phyloP scores from a whole-genome alignment of 2,888 invertebrate genomes.

The Monopis laevigella region DNA sequence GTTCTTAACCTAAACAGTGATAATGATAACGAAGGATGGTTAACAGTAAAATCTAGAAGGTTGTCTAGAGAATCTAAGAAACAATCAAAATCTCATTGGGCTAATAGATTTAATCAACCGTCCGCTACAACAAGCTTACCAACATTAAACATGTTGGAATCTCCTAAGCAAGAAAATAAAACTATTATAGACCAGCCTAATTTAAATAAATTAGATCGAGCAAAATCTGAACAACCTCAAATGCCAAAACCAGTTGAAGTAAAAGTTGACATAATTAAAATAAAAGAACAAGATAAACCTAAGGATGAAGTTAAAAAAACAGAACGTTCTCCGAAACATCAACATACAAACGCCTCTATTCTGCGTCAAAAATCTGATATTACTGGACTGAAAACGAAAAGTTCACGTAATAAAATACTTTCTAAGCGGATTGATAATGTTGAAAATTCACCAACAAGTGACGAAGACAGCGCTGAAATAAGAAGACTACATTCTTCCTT shows the following conservation, averaged over 20 bases:
- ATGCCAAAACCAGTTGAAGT: constrained; percentile 16
- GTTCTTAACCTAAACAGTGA: constrained; percentile 49
- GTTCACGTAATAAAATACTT: constrained; percentile 40
- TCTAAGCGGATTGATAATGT: constrained; percentile 39
- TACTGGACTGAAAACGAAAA: constrained; percentile 63
- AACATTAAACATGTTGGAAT: constrained; percentile 69
- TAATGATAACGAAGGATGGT: constrained; percentile 80
- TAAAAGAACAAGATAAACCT: constrained; percentile 12
- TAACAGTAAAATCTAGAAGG: constrained; percentile 84
- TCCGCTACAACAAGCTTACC: constrained; percentile 86
- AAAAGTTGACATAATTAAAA: no score
- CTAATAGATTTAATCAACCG: constrained; percentile 82
- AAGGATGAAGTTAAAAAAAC: constrained; percentile 16
- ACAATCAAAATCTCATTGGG: constrained; percentile 75
- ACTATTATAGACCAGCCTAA: constrained; percentile 31
- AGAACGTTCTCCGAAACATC: not conserved
- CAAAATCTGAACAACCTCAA: constrained; percentile 50
- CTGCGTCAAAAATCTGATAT: constrained; percentile 70
- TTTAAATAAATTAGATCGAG: constrained; percentile 41
- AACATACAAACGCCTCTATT: constrained; percentile 37
- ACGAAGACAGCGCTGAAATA: constrained; percentile 31
- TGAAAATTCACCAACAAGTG: constrained; percentile 31
- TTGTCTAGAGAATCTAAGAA: constrained; percentile 63
- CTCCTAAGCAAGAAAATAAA: constrained; percentile 51
- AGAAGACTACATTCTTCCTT: constrained; percentile 52